phyloP scores from a whole-genome alignment of 2,113 vertebrate genomes.

The Myotis lucifugus region DNA sequence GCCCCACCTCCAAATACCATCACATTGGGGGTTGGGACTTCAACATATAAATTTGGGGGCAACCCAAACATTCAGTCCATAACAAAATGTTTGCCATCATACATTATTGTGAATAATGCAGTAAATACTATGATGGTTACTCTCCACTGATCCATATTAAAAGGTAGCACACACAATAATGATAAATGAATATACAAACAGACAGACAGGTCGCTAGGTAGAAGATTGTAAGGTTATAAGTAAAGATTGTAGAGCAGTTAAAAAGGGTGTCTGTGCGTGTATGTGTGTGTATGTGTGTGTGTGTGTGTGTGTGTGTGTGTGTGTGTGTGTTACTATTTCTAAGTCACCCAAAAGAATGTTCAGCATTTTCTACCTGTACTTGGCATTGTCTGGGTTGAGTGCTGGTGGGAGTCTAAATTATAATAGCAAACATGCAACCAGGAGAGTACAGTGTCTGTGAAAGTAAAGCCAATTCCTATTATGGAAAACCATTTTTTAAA shows the following conservation, averaged over 20 bases:
- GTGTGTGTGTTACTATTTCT: not conserved
- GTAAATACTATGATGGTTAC: not conserved
- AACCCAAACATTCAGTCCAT: not conserved
- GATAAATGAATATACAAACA: not conserved
- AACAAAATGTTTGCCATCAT: not conserved
- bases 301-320: not conserved
- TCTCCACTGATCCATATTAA: not conserved
- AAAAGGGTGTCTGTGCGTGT: no score
- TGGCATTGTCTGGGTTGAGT: not conserved
- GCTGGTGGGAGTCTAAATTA: not conserved
- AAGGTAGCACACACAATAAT: not conserved
- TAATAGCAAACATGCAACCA: not conserved
- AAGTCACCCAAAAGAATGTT: not conserved
- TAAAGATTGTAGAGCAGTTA: not conserved
- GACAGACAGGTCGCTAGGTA: not conserved
- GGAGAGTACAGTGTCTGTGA: not conserved
- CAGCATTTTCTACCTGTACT: not conserved
- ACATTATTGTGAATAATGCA: not conserved
- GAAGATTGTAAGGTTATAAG: not conserved
- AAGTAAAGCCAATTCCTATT: constrained; percentile 10
- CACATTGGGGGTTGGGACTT: not conserved
- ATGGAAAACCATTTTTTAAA: not conserved
- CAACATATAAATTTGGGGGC: not conserved
- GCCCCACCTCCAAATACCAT: not conserved
- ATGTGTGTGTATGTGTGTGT: no score